A percentile compares a stretch with the other conserved stretches of the same genome.
phyloP scores from a whole-genome alignment of 1,140 invertebrate species.

The Rhopalosiphum padi region DNA sequence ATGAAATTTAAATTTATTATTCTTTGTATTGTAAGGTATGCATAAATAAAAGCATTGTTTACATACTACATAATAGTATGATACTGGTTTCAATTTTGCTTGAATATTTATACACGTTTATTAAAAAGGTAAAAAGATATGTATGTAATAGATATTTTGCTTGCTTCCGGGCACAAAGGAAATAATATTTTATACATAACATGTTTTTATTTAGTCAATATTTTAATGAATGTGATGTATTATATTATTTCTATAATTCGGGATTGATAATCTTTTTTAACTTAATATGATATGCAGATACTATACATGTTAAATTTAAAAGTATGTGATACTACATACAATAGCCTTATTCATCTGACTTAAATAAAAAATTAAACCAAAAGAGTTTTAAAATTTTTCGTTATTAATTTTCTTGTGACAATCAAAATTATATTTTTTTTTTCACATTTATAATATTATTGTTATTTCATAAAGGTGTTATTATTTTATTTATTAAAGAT shows the following conservation, averaged over 20 bases:
- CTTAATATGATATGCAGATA: neutral
- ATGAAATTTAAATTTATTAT: neutral
- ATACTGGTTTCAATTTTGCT: neutral
- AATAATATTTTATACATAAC: neutral
- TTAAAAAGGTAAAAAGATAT: neutral
- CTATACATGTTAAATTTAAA: neutral
- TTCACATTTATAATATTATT: no score
- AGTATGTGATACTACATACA: neutral
- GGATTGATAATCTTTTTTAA: neutral
- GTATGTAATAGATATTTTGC: neutral
- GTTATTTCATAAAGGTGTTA: no score
- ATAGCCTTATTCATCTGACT: no score
- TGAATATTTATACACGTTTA: neutral
- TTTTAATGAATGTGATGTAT: neutral
- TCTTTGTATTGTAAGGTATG: neutral
- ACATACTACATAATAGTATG: neutral
- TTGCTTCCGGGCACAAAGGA: neutral
- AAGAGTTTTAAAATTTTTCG: no score
- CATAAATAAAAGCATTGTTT: neutral
- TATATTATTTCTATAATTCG: neutral
- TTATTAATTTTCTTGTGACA: no score
- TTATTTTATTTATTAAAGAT: no score
- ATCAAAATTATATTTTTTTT: no score
- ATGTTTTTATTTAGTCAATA: neutral
- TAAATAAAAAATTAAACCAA: no score